Evolutionary conservation across 2,797 vertebrate species (phyloP).

Genomic region (Poecilia gillii): DNA sequence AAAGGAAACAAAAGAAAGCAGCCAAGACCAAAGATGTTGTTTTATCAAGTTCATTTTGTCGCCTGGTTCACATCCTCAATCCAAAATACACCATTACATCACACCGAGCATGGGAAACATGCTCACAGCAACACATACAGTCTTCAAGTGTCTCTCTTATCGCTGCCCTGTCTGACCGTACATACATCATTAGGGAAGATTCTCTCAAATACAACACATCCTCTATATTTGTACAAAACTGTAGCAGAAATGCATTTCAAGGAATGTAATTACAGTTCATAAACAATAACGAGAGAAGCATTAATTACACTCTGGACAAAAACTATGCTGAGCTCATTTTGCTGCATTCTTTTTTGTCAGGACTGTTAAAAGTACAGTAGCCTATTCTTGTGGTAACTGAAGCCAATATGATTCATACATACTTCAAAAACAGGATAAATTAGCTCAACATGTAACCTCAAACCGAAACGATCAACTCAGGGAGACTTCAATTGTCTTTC

Average conservation of each 20-base stretch:
- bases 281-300: conserved; percentile 12
- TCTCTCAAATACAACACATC: conserved; percentile 18
- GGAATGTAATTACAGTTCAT: conserved; percentile 20
- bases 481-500: conserved; percentile 41
- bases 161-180: conserved; percentile 37
- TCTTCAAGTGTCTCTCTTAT: conserved; percentile 56
- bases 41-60: conserved; percentile 78
- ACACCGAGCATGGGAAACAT: conserved; percentile 79
- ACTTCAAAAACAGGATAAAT: conserved; percentile 48
- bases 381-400: conserved; percentile 25
- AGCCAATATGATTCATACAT: conserved; percentile 41
- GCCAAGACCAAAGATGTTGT: conserved; percentile 74
- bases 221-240: conserved; percentile 16
- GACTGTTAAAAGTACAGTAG: conserved; percentile 45
- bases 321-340: conserved; percentile 3
- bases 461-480: conserved; percentile 52
- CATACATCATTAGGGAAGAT: conserved; percentile 54
- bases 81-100: conserved; percentile 83
- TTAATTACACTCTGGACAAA: conserved; percentile 22
- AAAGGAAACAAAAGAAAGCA: conserved; percentile 76
- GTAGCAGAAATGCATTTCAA: not conserved
- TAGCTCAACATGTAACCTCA: conserved; percentile 54
- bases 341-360: conserved; percentile 3
- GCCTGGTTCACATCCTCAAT: conserved; percentile 66
- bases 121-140: conserved; percentile 49